A percentile compares a stretch with the other conserved stretches of the same genome.
Evolutionary conservation across 2,888 invertebrate species (phyloP).

Genomic region (Linhomoeus sp.): DNA sequence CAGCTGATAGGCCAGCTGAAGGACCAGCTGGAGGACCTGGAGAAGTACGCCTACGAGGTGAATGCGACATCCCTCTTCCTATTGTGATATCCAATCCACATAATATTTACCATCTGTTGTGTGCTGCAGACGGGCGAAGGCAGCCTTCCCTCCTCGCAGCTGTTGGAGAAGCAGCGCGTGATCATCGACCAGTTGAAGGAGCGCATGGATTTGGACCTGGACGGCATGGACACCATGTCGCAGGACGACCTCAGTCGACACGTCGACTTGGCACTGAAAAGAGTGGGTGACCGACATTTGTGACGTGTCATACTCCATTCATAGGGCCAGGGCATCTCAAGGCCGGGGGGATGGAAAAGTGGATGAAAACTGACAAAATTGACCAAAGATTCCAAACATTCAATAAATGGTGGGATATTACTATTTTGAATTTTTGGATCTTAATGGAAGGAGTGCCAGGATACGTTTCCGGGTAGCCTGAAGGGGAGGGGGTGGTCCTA

Average conservation of each 20-base stretch:
- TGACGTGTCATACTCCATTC: no score
- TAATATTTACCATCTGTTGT: background rate
- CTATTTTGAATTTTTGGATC: no score
- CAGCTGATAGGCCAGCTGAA: constrained; percentile 74
- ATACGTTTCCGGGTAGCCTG: no score
- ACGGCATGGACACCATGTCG: constrained; percentile 52
- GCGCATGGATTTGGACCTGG: constrained; percentile 55
- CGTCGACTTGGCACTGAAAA: constrained; percentile 68
- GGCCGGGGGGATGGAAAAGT: no score
- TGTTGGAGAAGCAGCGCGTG: constrained; percentile 66
- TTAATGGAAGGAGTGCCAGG: no score
- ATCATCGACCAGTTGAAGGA: constrained; percentile 29
- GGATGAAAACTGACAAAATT: no score
- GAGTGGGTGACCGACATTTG: constrained; percentile 39
- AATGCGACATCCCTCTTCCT: background rate
- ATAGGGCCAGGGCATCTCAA: no score
- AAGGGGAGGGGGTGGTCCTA: no score
- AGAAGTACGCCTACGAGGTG: constrained; percentile 65
- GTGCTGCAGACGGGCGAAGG: constrained; percentile 20
- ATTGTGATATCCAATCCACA: background rate
- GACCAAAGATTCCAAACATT: no score
- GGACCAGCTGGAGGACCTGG: constrained; percentile 70
- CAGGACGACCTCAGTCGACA: constrained; percentile 64
- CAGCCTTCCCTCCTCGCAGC: constrained; percentile 38
- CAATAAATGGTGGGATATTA: no score